Evolutionary conservation across 1,140 invertebrate genomes (phyloP), one percentile per base, ranked within the genome.

Genomic region (Anoplophora glabripennis): DNA sequence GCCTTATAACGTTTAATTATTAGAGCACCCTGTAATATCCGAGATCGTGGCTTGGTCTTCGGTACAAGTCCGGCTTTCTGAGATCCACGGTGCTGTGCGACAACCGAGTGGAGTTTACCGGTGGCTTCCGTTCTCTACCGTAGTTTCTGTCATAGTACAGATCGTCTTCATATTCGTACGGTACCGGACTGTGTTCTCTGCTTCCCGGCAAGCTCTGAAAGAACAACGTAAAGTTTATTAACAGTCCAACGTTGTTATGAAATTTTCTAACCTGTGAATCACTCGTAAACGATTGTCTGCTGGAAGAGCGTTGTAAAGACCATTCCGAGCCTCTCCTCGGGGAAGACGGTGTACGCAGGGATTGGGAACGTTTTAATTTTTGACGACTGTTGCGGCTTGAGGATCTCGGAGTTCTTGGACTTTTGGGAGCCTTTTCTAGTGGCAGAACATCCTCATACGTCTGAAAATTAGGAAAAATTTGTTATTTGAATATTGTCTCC

Each of bases 251-350:
- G n/a, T n/a, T n/a, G n/a, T n/a, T n/a, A 53, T 33, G 18, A 47
- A 36, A 44, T 10, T 41, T 10, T 52, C 36, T n/a, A 55, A 86
- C 84, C 68, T 85, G 80, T 1, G 83, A 84, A 66, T 86, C 85
- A 61, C 83, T 84, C 14, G 82, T 82, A 44, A 85, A 76, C 1
- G 84, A 86, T 35, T 84, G 81, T 57, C 84, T 72, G 71, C 84
- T 85, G n/a, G 82, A 76, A 11, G 83, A 84, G 54, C 83, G 71
- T 53, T 73, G 72, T 15, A 77, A 63, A 11, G 71, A 74, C 74
- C 74, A 77, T 15, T 74, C 66, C 48, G 63, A 63, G 33, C 63
- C 63, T 18, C 53, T 59, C 69, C 72, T 58, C 57, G 69, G 61
- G 59, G 71, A 53, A 57, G 64, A 41, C 55, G 52, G 38, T 9